Evolutionary conservation across 2,113 vertebrate species (phyloP).

Genomic region (Ailurus styani): DNA sequence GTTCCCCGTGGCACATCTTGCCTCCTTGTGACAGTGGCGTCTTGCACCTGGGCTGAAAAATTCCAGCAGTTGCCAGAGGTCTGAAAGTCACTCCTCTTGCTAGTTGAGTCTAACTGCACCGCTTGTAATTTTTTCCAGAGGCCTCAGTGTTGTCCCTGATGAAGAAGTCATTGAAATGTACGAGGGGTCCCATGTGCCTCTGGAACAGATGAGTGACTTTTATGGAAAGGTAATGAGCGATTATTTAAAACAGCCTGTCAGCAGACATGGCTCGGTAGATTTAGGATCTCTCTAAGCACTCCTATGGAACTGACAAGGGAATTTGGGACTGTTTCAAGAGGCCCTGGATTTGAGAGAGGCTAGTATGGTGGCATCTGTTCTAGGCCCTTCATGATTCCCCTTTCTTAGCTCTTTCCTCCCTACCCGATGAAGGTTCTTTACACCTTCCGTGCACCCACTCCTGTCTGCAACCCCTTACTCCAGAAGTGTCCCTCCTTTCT

Average conservation of each 20-base stretch:
- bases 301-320: not conserved
- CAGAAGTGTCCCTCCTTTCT: not conserved
- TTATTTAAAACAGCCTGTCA: not conserved
- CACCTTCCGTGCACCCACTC: fast-evolving
- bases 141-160: constrained; percentile 92
- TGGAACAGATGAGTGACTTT: constrained; percentile 99
- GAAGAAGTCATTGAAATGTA: constrained; percentile 98
- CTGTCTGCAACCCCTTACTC: not conserved
- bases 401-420: not conserved
- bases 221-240: constrained; percentile 92
- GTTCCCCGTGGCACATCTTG: fast-evolving
- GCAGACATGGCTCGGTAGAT: not conserved
- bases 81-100: fast-evolving
- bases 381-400: not conserved
- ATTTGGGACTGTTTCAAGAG: not conserved
- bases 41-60: not conserved
- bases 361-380: fast-evolving
- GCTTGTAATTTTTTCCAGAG: constrained; percentile 81
- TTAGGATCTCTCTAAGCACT: not conserved
- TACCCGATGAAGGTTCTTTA: not conserved
- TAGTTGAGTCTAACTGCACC: not conserved
- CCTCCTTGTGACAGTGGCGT: not conserved
- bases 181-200: constrained; percentile 93
- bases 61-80: not conserved
- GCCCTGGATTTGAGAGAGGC: not conserved